Evolutionary conservation across 2,888 invertebrate genomes (phyloP), one percentile per base, ranked within the genome.

Genomic region (Limnephilus auricula): DNA sequence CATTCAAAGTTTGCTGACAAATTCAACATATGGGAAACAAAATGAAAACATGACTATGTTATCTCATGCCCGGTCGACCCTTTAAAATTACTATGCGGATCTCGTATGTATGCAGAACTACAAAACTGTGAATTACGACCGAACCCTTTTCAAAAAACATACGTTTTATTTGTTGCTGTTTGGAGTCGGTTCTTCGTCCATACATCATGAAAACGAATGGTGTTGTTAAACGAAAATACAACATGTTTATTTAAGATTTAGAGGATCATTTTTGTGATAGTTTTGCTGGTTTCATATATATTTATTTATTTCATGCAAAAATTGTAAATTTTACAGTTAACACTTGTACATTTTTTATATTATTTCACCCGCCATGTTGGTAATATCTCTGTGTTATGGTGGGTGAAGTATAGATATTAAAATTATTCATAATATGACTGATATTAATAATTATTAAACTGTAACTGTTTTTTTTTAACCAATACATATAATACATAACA

Each of bases 81-180:
- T 65, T 65, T 65, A 6, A 25, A 65, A 65, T 65, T 65, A 25
- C 65, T 65, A 65, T n/a, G 65, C 25, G 65, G 25, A 65, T 65
- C 65, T 25, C 65, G n/a, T 65, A 6, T 65, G 65, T 25, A 50
- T 50, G 15, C 50, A 65, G 65, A 65, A 65, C 65, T 65, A 65
- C 65, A 65, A 65, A 65, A 6, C 65, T 10, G 65, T 65, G 65
- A 65, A 65, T 65, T 65, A 65, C 65, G 65, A 65, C 65, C 65
- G 50, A 65, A 65, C 65, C 65, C 65, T 65, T 65, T 65, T 65
- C 65, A 65, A 65, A 65, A 65, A n/a, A 65, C 65, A 65, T 65
- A 65, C 25, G 65, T 65, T 65, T 65, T 65, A 65, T 65, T 65
- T 65, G 65, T 65, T n/a, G 65, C 65, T 65, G 65, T 65, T 65